Percentiles rank a stretch among this genome's conserved stretches.
These are phyloP conservation scores for Protodeltote pygarga DNA, from an alignment of 2,888 invertebrate species.

Conservation along the genomic window DNA sequence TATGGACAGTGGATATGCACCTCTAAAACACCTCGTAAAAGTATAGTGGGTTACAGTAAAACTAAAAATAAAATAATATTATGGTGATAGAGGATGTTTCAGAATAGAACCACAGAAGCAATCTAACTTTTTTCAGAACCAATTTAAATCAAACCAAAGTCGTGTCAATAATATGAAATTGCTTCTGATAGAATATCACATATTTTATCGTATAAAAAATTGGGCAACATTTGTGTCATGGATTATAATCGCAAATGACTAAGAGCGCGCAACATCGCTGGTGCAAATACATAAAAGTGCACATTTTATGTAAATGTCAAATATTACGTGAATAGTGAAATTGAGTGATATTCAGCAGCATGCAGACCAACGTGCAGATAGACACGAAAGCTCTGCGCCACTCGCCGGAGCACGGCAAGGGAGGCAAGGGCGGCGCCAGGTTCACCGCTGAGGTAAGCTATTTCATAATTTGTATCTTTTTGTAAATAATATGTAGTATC, in stretches of 20 bases:
- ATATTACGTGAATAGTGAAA: not conserved
- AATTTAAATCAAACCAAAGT: no score
- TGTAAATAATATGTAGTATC: no score
- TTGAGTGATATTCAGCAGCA: constrained; percentile 54
- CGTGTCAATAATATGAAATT: no score
- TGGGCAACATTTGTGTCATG: no score
- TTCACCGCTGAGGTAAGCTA: constrained; percentile 85
- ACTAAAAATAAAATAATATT: not conserved
- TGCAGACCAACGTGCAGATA: constrained; percentile 93
- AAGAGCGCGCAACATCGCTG: not conserved
- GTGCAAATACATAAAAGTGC: not conserved
- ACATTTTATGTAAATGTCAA: not conserved
- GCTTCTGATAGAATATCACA: no score
- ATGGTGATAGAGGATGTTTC: no score
- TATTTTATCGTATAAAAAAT: no score
- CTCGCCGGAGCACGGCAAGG: constrained; percentile 88
- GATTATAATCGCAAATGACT: no score
- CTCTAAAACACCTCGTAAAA: constrained; percentile 8
- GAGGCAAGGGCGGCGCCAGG: constrained; percentile 74
- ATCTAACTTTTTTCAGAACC: no score
- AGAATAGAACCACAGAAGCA: no score
- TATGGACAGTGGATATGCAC: constrained; percentile 7
- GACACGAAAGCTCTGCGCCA: constrained; percentile 89
- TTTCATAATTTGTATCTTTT: not conserved
- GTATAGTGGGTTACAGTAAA: not conserved